Evolutionary conservation across 1,140 invertebrate species (phyloP), one percentile per base, ranked within the genome.

Genomic region (Andrena cerasifolii): DNA sequence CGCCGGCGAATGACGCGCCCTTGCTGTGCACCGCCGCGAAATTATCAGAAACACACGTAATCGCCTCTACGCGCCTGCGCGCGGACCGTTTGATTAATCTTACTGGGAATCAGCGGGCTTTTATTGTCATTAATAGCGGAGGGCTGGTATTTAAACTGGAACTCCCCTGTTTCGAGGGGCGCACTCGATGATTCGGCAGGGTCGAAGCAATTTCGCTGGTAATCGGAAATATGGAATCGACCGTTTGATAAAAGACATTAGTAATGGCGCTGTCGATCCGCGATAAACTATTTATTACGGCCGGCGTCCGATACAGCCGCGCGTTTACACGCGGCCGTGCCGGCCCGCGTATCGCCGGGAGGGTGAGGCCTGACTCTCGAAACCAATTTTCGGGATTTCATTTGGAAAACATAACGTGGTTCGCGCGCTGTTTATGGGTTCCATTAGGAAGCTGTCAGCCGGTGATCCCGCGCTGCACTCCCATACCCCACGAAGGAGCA

Each of bases 391-490:
- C 90, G 88, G 89, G 87, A 90, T 90, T 91, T 91, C 90, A 91
- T 92, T 92, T 90, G 89, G 86, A 92, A 91, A 91, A 92, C 91
- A 92, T 92, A 92, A 92, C 90, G 86, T 87, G 90, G 88, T 89
- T 88, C 86, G 88, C 85, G 86, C 86, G 87, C 88, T 92, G 91
- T 92, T 93, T 93, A 93, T 90, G 90, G 87, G 87, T 92, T 93
- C 91, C 90, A 93, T 93, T 93, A 92, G 90, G 89, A 90, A 92
- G 78, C 91, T 93, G 92, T 93, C 92, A 92, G 90, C 82, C 87
- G 81, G 90, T 89, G 91, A 92, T 93, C 91, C 91, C 78, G 85
- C 85, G 88, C 59, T 79, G 79, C 83, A 78, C 84, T 84, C 87
- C 88, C 85, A 84, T 87, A 86, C 85, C 78, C 82, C 65, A 54